Percentiles rank a stretch among this genome's conserved stretches.
Conservation (phyloP, 2,113 vertebrate species). For the Ciconia stormi region DNA sequence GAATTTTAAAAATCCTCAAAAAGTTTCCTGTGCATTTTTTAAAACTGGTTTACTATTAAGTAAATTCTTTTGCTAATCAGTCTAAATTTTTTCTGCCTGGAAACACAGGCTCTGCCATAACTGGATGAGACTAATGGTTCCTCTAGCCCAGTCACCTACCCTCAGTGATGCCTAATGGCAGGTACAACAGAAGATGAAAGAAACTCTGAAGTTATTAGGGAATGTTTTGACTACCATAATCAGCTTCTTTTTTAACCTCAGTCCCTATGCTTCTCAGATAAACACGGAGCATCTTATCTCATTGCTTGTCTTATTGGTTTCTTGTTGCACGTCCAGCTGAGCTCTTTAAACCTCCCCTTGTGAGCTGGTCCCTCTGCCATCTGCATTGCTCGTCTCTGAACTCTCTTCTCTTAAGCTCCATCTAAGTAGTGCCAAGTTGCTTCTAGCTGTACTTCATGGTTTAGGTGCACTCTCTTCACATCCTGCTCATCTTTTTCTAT, state of each 20-base stretch:
- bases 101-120: not conserved
- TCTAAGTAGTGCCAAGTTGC: not conserved
- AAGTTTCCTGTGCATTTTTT: not conserved
- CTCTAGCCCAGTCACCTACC: not conserved
- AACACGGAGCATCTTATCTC: not conserved
- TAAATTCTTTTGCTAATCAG: not conserved
- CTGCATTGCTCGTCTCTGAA: not conserved
- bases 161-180: not conserved
- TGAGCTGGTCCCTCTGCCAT: not conserved
- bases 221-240: not conserved
- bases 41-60: not conserved
- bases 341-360: not conserved
- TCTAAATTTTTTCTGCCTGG: not conserved
- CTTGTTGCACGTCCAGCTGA: not conserved
- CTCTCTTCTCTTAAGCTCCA: not conserved
- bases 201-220: not conserved
- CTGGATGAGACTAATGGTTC: not conserved
- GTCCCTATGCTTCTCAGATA: not conserved
- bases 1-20: rapidly evolving
- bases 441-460: not conserved
- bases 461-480: not conserved
- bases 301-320: not conserved
- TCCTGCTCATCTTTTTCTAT: not conserved
- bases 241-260: not conserved
- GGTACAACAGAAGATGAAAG: not conserved